Conservation (phyloP, 2,113 vertebrate genomes). For the Salvelinus alpinus region DNA sequence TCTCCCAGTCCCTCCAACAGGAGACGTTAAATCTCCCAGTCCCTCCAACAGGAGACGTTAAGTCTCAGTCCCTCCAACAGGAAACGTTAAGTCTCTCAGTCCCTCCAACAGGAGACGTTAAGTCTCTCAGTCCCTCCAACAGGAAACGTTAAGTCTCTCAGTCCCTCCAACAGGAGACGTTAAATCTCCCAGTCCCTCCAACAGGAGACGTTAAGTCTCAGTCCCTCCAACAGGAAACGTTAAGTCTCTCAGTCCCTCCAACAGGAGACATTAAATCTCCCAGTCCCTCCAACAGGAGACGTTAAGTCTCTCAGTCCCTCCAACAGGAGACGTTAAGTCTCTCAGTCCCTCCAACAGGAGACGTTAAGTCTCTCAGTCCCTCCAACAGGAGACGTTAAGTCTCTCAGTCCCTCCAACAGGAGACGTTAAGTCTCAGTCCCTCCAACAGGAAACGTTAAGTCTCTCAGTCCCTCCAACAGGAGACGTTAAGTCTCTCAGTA, state of each 20-base stretch:
- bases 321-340: slow-evolving; percentile 53
- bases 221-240: slow-evolving; percentile 49
- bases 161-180: slow-evolving; percentile 53
- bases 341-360: slow-evolving; percentile 55
- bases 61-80: slow-evolving; percentile 47
- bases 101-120: slow-evolving; percentile 54
- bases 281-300: slow-evolving; percentile 47
- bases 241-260: too few relatives aligned
- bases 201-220: background rate
- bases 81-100: slow-evolving; percentile 39
- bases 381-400: slow-evolving; percentile 52
- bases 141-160: background rate
- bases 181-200: slow-evolving; percentile 63
- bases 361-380: slow-evolving; percentile 28
- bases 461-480: slow-evolving; percentile 58
- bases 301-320: slow-evolving; percentile 34
- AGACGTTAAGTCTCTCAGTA: slow-evolving; percentile 66
- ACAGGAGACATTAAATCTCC: slow-evolving; percentile 46
- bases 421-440: slow-evolving; percentile 25
- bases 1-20: too few relatives aligned
- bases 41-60: slow-evolving; percentile 54
- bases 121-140: slow-evolving; percentile 62
- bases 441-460: slow-evolving; percentile 52
- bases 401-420: slow-evolving; percentile 59
- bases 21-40: too few relatives aligned